Evolutionary conservation across 2,888 invertebrate genomes (phyloP).

Genomic region (Chelonus formosanus): DNA sequence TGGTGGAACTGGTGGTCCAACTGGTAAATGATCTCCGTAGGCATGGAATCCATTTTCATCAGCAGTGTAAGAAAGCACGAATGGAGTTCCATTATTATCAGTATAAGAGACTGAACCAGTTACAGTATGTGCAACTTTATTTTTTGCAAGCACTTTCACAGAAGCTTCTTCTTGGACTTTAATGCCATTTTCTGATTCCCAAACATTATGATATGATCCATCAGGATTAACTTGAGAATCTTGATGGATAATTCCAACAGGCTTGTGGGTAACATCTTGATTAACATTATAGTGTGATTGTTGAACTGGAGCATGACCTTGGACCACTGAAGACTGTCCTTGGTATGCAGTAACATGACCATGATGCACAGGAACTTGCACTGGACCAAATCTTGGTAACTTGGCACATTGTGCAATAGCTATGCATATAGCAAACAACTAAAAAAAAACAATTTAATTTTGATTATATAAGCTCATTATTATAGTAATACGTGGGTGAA

Average conservation of each 20-base stretch:
- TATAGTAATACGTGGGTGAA: constrained; percentile 29
- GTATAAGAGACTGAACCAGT: constrained; percentile 41
- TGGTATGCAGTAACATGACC: not conserved
- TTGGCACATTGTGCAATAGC: constrained; percentile 21
- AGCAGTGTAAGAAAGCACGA: constrained; percentile 42
- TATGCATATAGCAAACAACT: constrained; percentile 25
- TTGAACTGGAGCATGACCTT: constrained; percentile 18
- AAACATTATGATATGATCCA: constrained; percentile 42
- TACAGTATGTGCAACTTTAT: constrained; percentile 29
- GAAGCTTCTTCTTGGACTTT: constrained; percentile 42
- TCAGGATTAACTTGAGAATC: constrained; percentile 41
- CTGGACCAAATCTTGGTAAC: constrained; percentile 10
- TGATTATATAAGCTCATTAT: constrained; percentile 23
- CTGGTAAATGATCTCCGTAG: constrained; percentile 43
- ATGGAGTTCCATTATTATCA: constrained; percentile 41
- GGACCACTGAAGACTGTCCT: constrained; percentile 2
- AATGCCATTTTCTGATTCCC: constrained; percentile 47
- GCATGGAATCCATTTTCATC: constrained; percentile 48
- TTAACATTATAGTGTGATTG: not conserved
- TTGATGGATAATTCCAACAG: constrained; percentile 37
- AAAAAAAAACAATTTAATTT: constrained; percentile 17
- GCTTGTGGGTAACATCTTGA: constrained; percentile 16
- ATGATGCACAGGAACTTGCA: constrained; percentile 9
- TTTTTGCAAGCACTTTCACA: constrained; percentile 32
- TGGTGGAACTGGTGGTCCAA: constrained; percentile 36